Evolutionary conservation across 2,113 vertebrate species (phyloP).

Genomic region (Saccopteryx bilineata): DNA sequence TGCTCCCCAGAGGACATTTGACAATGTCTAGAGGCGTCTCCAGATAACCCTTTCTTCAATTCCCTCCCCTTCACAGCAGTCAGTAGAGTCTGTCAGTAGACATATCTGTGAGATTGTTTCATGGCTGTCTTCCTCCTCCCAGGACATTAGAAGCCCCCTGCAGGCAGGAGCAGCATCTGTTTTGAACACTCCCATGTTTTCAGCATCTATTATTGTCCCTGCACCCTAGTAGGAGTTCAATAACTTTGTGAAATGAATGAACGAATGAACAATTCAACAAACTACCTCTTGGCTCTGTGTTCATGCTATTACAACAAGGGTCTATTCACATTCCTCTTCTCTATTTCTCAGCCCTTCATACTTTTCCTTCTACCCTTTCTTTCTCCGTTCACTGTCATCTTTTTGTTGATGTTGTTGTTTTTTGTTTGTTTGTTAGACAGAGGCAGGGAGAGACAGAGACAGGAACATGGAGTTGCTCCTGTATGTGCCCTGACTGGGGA

Average conservation of each 20-base stretch:
- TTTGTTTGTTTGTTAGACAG: no score
- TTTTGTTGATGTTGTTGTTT: background rate
- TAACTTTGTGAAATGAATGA: slow-evolving; percentile 1
- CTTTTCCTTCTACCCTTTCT: slow-evolving; percentile 43
- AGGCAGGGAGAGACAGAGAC: no score
- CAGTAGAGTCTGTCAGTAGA: background rate
- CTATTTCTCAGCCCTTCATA: slow-evolving; percentile 16
- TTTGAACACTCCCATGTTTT: background rate
- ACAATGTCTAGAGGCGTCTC: background rate
- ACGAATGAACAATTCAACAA: background rate
- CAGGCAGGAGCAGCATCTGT: background rate
- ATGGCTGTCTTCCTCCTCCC: background rate
- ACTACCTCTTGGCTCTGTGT: background rate
- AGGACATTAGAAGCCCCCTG: background rate
- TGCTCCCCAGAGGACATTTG: background rate
- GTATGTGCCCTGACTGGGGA: no score
- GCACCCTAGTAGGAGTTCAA: background rate
- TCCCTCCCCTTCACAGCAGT: background rate
- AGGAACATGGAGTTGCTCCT: no score
- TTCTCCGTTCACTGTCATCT: slow-evolving; percentile 68
- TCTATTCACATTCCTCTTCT: background rate
- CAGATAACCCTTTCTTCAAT: background rate
- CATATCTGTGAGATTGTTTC: background rate
- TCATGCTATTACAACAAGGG: background rate
- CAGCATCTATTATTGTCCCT: background rate